These are phyloP conservation scores for Dysidea cf. avara DNA, from an alignment of 37 sponge, comb jelly and placozoan genomes.

Conservation along the genomic window DNA sequence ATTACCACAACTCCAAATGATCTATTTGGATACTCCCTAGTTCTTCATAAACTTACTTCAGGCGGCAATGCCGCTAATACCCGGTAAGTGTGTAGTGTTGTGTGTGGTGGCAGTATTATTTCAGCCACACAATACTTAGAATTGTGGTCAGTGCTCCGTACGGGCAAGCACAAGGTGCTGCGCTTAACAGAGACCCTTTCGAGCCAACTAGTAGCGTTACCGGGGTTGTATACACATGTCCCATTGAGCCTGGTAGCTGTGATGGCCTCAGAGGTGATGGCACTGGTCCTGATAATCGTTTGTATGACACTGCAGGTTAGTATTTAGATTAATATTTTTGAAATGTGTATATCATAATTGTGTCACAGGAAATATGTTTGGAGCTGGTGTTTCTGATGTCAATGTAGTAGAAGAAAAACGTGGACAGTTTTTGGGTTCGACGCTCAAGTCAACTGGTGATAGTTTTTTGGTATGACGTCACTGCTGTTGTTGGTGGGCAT, in stretches of 20 bases:
- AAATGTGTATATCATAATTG: too few species aligned
- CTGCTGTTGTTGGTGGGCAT: too few species aligned
- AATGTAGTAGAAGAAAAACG: too few species aligned
- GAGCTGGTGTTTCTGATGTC: too few species aligned
- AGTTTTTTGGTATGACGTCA: too few species aligned
- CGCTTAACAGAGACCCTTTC: not conserved
- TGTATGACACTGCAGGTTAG: slow-evolving; percentile 33
- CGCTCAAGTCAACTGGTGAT: too few species aligned
- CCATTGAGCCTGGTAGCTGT: slow-evolving; percentile 17
- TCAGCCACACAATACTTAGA: too few species aligned
- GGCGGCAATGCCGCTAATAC: not conserved
- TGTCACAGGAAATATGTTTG: too few species aligned
- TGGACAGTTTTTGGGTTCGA: too few species aligned
- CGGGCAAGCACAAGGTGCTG: not conserved
- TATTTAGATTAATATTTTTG: too few species aligned
- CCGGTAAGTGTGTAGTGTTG: too few species aligned
- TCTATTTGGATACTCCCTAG: slow-evolving; percentile 38
- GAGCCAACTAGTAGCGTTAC: not conserved
- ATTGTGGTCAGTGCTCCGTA: slow-evolving; percentile 64
- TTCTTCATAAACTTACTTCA: slow-evolving; percentile 28
- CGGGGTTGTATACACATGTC: slow-evolving; percentile 44
- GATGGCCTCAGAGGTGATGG: not conserved
- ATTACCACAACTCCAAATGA: not conserved
- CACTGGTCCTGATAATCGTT: slow-evolving; percentile 6
- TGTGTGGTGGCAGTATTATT: too few species aligned